Percentiles rank a stretch among this genome's conserved stretches.
These are phyloP conservation scores for Drosophila sulfurigaster DNA, from an alignment of 1,140 invertebrate genomes.

Conservation along the genomic window DNA sequence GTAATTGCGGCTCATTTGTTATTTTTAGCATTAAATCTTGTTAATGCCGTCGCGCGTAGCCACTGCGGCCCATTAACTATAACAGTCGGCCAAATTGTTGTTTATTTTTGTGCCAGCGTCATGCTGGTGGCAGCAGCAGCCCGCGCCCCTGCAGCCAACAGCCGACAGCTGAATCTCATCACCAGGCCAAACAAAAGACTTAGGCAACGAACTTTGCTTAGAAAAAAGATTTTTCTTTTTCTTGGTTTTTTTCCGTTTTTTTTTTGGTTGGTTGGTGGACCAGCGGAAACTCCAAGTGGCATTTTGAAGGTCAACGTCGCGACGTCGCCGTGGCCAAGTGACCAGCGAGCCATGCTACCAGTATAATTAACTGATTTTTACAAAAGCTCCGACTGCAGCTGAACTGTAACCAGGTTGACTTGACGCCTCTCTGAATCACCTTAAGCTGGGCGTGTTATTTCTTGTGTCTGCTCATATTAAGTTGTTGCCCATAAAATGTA, in stretches of 20 bases:
- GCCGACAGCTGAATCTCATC: conserved; percentile 42
- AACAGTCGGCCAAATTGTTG: conserved; percentile 43
- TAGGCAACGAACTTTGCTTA: conserved; percentile 72
- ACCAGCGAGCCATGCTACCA: conserved; percentile 27
- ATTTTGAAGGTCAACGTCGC: conserved; percentile 43
- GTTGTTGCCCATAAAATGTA: conserved; percentile 20
- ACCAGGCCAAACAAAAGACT: conserved; percentile 71
- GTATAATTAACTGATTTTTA: conserved; percentile 33
- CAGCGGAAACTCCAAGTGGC: conserved; percentile 33
- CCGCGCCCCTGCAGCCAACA: conserved; percentile 20
- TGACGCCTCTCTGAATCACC: conserved; percentile 31
- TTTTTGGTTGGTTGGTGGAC: too few relatives aligned
- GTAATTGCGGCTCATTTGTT: conserved; percentile 78
- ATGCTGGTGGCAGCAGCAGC: conserved; percentile 38
- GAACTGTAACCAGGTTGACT: conserved; percentile 25
- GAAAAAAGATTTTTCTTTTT: conserved; percentile 45
- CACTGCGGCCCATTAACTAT: conserved; percentile 51
- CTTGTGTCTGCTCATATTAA: conserved; percentile 30
- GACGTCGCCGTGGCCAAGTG: conserved; percentile 8
- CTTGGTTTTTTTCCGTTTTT: not conserved
- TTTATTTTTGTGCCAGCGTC: conserved; percentile 61
- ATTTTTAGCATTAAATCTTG: conserved; percentile 69
- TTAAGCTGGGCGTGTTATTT: conserved; percentile 27
- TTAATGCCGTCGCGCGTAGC: conserved; percentile 55
- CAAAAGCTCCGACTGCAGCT: conserved; percentile 22